A percentile compares a stretch with the other conserved stretches of the same genome.
These are phyloP conservation scores for Battus philenor DNA, from an alignment of 1,140 invertebrate genomes.

Conservation along the genomic window DNA sequence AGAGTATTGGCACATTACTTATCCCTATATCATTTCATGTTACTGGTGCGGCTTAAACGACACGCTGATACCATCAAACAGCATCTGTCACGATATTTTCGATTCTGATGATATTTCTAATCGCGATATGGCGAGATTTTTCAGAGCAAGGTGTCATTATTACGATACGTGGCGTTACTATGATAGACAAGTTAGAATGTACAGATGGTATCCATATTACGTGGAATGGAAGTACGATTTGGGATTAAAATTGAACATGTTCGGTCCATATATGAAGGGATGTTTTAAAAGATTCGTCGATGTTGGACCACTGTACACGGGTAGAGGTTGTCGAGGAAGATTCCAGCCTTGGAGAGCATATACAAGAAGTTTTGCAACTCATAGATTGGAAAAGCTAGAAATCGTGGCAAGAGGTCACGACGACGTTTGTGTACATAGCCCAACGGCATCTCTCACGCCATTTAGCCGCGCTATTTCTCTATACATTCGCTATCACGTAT, in stretches of 20 bases:
- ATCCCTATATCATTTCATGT: background rate
- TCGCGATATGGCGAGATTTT: background rate
- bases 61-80: background rate
- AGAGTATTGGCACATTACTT: background rate
- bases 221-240: background rate
- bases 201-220: background rate
- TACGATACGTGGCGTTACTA: background rate
- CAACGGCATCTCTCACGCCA: constrained; percentile 34
- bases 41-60: constrained; percentile 6
- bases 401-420: constrained; percentile 14
- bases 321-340: background rate
- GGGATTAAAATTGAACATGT: background rate
- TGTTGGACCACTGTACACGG: constrained; percentile 11
- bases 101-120: background rate
- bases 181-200: background rate
- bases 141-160: background rate
- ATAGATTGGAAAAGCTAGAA: background rate
- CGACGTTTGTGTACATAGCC: constrained; percentile 34
- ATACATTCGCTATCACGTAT: constrained; percentile 42
- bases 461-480: constrained; percentile 36
- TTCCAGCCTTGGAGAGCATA: background rate
- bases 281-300: constrained; percentile 10
- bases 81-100: background rate
- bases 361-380: background rate
- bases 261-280: constrained; percentile 7